Evolutionary conservation across 2,797 vertebrate genomes (phyloP).

Genomic region (Pseudotriccus pelzelni): DNA sequence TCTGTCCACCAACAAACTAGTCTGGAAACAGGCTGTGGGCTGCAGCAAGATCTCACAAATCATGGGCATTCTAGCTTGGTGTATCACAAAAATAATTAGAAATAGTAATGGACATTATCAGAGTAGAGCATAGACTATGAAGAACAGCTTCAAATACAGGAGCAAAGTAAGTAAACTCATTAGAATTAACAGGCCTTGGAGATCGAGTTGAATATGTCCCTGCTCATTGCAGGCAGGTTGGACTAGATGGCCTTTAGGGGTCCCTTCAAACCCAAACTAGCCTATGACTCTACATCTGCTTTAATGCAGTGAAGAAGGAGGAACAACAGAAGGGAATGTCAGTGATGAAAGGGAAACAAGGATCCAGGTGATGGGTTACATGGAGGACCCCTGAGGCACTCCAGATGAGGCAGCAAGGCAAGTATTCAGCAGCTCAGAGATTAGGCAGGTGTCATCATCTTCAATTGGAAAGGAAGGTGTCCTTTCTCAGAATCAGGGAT

Average conservation of each 20-base stretch:
- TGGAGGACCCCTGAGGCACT: rapidly evolving
- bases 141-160: background rate
- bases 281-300: background rate
- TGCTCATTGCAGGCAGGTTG: background rate
- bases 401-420: background rate
- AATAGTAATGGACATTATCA: background rate
- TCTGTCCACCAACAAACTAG: background rate
- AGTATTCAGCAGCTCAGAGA: background rate
- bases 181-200: background rate
- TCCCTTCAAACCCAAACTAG: background rate
- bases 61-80: background rate
- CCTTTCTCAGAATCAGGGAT: background rate
- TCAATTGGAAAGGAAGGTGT: background rate
- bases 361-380: rapidly evolving
- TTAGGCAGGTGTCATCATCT: background rate
- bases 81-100: background rate
- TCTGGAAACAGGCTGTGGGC: background rate
- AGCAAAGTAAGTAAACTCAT: background rate
- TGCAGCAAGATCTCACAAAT: background rate
- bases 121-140: background rate
- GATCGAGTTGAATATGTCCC: background rate
- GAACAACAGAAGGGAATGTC: background rate
- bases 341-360: background rate
- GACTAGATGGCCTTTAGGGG: background rate
- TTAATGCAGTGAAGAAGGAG: background rate